Evolutionary conservation across 2,797 vertebrate species (phyloP).

Genomic region (Buphagus erythrorhynchus): DNA sequence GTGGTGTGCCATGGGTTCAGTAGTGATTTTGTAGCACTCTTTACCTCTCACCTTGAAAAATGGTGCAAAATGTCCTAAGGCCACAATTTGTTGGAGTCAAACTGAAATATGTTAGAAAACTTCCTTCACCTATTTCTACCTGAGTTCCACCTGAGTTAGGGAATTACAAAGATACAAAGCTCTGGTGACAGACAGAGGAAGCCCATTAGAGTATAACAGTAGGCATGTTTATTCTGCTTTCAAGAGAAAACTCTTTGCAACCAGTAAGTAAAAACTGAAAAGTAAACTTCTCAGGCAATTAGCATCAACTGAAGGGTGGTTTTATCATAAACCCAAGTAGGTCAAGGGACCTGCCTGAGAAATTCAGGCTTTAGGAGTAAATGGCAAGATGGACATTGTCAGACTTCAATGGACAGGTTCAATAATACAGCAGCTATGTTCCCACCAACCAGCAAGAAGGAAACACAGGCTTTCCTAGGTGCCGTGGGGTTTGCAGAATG

Average conservation of each 20-base stretch:
- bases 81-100: not conserved
- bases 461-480: not conserved
- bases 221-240: not conserved
- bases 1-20: not conserved
- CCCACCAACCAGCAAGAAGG: too few relatives aligned
- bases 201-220: not conserved
- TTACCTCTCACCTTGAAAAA: not conserved
- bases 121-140: not conserved
- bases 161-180: not conserved
- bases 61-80: not conserved
- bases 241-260: not conserved
- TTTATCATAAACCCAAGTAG: not conserved
- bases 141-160: not conserved
- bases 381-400: rapidly evolving
- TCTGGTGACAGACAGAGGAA: not conserved
- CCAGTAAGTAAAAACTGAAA: not conserved
- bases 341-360: not conserved
- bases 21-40: not conserved
- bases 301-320: not conserved
- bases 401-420: rapidly evolving
- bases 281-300: not conserved
- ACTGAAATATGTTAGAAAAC: not conserved
- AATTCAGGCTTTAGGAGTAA: not conserved
- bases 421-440: not conserved
- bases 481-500: not conserved